Conservation (phyloP, 2,113 vertebrate species). For the Rhineura floridana region DNA sequence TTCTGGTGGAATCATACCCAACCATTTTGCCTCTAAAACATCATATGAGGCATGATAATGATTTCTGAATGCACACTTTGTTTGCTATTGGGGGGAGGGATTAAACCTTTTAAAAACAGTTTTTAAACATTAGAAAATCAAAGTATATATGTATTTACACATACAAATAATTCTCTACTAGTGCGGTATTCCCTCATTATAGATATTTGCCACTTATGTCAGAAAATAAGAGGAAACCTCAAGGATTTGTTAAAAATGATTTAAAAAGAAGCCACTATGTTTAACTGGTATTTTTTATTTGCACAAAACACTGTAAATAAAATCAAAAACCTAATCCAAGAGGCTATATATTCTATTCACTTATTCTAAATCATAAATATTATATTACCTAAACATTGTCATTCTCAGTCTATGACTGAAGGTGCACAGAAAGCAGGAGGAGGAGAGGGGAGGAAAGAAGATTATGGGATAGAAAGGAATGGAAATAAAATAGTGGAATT, state of each 20-base stretch:
- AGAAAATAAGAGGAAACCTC: conserved; percentile 2
- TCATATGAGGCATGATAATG: neutral
- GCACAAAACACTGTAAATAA: neutral
- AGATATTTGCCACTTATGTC: neutral
- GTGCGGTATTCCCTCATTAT: neutral
- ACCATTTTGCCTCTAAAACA: neutral
- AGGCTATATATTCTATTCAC: neutral
- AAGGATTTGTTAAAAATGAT: neutral
- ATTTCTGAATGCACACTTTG: neutral
- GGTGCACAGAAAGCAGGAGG: neutral
- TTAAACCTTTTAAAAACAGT: neutral
- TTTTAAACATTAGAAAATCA: neutral
- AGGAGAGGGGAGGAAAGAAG: too few relatives aligned
- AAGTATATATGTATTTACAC: too few relatives aligned
- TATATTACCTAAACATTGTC: conserved; percentile 22
- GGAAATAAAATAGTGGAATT: neutral
- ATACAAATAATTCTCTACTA: neutral
- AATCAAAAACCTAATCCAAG: neutral
- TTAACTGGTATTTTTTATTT: neutral
- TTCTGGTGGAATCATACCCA: neutral
- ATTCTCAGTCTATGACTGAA: neutral
- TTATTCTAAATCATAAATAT: neutral
- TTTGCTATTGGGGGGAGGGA: neutral
- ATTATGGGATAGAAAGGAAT: neutral
- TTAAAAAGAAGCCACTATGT: neutral